Evolutionary conservation across 2,113 vertebrate genomes (phyloP).

Genomic region (Pholis gunnellus): DNA sequence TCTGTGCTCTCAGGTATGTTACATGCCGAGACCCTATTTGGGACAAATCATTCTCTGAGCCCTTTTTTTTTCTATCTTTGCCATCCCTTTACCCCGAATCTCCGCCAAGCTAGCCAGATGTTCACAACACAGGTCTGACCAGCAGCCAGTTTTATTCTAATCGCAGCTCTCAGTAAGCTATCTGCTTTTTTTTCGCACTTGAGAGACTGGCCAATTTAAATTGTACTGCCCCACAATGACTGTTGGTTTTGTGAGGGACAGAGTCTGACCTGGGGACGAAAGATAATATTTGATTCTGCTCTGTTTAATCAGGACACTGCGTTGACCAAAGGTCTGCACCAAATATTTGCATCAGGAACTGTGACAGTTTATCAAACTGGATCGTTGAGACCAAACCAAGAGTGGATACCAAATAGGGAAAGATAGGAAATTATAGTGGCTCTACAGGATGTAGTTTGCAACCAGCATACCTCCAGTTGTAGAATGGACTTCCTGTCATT

Average conservation of each 20-base stretch:
- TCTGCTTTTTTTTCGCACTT: slow-evolving; percentile 59
- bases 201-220: slow-evolving; percentile 66
- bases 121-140: slow-evolving; percentile 70
- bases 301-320: slow-evolving; percentile 40
- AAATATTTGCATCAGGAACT: slow-evolving; percentile 14
- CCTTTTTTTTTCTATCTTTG: slow-evolving; percentile 35
- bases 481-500: slow-evolving; percentile 84
- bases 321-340: slow-evolving; percentile 10
- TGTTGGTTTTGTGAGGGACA: slow-evolving; percentile 30
- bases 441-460: slow-evolving; percentile 73
- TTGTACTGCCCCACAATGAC: slow-evolving; percentile 32
- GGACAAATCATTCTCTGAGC: slow-evolving; percentile 58
- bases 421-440: slow-evolving; percentile 60
- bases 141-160: slow-evolving; percentile 74
- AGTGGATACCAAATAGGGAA: slow-evolving; percentile 48
- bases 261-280: slow-evolving; percentile 20
- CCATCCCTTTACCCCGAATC: slow-evolving; percentile 58
- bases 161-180: slow-evolving; percentile 64
- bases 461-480: slow-evolving; percentile 83
- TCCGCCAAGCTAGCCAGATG: slow-evolving; percentile 67
- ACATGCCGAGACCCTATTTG: slow-evolving; percentile 38
- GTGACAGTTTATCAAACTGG: slow-evolving; percentile 11
- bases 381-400: slow-evolving; percentile 51
- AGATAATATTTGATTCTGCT: slow-evolving; percentile 36
- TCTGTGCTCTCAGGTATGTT: slow-evolving; percentile 42